Percentiles rank a stretch among this genome's conserved stretches.
phyloP scores from a whole-genome alignment of 1,140 invertebrate genomes.

The Aleiodes sp. region DNA sequence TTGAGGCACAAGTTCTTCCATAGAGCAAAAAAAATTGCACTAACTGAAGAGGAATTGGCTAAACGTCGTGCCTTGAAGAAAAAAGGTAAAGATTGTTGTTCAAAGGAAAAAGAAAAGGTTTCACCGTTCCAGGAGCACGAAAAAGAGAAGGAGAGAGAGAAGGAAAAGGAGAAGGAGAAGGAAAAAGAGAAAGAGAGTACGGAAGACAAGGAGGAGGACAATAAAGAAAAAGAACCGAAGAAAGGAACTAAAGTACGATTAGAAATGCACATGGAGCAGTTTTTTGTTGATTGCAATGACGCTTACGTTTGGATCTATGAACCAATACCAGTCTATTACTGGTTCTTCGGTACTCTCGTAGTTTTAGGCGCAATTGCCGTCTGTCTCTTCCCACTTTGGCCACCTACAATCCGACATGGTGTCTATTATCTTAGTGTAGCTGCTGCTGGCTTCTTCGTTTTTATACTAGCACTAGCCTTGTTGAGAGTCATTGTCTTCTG shows the following conservation, averaged over 20 bases:
- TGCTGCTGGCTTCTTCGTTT: conserved; percentile 91
- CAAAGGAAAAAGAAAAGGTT: conserved; percentile 63
- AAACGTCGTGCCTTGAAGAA: conserved; percentile 73
- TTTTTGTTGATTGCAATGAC: conserved; percentile 92
- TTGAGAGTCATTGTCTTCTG: conserved; percentile 92
- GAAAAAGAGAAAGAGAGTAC: conserved; percentile 68
- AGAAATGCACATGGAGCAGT: conserved; percentile 96
- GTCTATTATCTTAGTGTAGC: conserved; percentile 97
- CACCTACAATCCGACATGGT: conserved; percentile 88
- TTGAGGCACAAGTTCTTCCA: conserved; percentile 95
- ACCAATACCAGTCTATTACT: conserved; percentile 96
- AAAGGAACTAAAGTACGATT: conserved; percentile 73
- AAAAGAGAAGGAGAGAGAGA: conserved; percentile 64
- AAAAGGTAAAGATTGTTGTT: conserved; percentile 74
- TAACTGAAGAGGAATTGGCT: conserved; percentile 59
- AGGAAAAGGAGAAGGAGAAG: conserved; percentile 58
- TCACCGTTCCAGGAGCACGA: conserved; percentile 74
- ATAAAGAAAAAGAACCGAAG: conserved; percentile 49
- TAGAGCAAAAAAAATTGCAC: conserved; percentile 83
- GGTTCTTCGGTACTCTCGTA: conserved; percentile 90
- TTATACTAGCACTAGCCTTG: conserved; percentile 90
- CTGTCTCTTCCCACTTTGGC: conserved; percentile 98
- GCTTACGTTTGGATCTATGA: conserved; percentile 99
- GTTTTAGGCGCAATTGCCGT: conserved; percentile 94
- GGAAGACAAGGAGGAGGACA: conserved; percentile 51